These are phyloP conservation scores for Oscheius myriophilus DNA, from an alignment of 2,888 invertebrate species.

Conservation along the genomic window DNA sequence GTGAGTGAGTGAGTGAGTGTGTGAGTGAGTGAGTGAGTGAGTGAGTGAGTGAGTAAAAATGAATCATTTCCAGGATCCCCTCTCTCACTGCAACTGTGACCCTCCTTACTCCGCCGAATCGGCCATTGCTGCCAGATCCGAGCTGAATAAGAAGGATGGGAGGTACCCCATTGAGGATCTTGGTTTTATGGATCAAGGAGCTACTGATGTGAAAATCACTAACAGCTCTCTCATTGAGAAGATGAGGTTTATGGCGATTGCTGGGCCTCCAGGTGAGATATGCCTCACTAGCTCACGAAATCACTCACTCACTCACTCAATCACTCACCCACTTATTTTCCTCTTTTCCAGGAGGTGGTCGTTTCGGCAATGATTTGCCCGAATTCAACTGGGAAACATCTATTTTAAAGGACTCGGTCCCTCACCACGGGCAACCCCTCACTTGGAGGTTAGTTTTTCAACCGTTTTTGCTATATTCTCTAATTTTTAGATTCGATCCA, in stretches of 20 bases:
- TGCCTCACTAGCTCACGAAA: too few relatives aligned
- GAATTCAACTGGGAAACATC: conserved; percentile 83
- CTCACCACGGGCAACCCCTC: conserved; percentile 44
- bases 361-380: conserved; percentile 72
- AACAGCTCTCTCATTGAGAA: conserved; percentile 53
- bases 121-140: conserved; percentile 79
- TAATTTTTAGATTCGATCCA: too few relatives aligned
- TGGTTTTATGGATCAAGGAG: conserved; percentile 78
- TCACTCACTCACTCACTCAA: too few relatives aligned
- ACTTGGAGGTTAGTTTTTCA: conserved; percentile 38
- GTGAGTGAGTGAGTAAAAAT: too few relatives aligned
- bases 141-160: conserved; percentile 79
- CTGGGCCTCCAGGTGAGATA: conserved; percentile 71
- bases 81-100: conserved; percentile 77
- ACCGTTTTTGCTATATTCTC: too few relatives aligned
- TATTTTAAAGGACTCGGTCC: conserved; percentile 74
- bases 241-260: conserved; percentile 76
- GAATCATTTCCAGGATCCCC: neutral
- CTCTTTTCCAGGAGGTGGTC: too few relatives aligned
- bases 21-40: neutral
- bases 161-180: conserved; percentile 80
- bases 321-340: too few relatives aligned
- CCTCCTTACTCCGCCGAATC: conserved; percentile 82
- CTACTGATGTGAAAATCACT: conserved; percentile 78
- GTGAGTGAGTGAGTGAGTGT: neutral